Conservation (phyloP, 2,113 vertebrate genomes). For the Sylvicapra grimmia region DNA sequence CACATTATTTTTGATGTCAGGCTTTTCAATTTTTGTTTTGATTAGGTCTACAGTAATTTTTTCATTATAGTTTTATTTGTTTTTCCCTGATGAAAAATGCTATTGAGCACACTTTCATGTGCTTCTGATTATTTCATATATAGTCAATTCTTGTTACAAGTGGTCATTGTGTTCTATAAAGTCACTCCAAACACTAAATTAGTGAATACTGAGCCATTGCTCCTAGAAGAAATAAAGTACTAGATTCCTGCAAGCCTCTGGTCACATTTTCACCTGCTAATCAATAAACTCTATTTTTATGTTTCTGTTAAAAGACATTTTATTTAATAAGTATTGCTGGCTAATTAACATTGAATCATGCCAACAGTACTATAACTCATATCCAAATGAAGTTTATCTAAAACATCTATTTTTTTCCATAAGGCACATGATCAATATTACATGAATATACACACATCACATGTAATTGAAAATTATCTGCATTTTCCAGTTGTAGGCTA, state of each 20-base stretch:
- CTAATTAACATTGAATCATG: neutral
- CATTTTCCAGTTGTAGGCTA: neutral
- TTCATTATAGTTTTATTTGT: neutral
- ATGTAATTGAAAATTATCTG: neutral
- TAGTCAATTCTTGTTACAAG: neutral
- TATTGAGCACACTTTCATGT: neutral
- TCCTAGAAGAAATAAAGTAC: neutral
- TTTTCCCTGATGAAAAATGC: neutral
- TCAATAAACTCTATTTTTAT: neutral
- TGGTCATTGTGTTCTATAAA: neutral
- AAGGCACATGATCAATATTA: neutral
- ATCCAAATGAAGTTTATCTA: neutral
- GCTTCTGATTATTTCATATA: neutral
- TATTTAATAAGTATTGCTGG: neutral
- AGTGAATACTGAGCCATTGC: neutral
- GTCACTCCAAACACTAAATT: neutral
- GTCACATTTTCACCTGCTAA: neutral
- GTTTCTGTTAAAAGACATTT: neutral
- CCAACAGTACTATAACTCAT: neutral
- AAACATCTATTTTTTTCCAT: neutral
- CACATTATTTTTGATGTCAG: neutral
- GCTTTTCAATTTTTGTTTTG: neutral
- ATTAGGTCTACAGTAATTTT: neutral
- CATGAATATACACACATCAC: neutral
- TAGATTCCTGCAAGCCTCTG: neutral